These are phyloP conservation scores for Iguana delicatissima DNA, from an alignment of 2,797 vertebrate genomes.

Conservation along the genomic window DNA sequence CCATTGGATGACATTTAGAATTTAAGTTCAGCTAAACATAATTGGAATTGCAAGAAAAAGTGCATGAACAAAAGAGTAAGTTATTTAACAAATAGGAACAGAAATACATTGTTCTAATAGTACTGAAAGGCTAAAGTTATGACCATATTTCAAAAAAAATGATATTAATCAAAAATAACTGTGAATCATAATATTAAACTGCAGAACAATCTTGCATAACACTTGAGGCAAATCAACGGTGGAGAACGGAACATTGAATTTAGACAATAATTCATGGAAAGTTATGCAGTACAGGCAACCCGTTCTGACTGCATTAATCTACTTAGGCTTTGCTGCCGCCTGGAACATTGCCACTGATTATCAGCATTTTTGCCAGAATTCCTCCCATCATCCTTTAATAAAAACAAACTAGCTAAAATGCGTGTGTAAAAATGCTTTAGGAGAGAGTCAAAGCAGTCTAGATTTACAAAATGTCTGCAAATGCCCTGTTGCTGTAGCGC, in stretches of 20 bases:
- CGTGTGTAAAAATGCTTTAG: conserved; percentile 2
- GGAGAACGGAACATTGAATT: conserved; percentile 20
- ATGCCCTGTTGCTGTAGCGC: not conserved
- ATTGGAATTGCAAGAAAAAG: not conserved
- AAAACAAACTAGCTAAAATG: conserved; percentile 23
- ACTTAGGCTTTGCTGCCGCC: conserved; percentile 30
- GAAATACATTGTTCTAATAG: not conserved
- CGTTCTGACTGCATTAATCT: conserved; percentile 19
- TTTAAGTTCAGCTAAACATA: not conserved
- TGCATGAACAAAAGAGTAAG: not conserved
- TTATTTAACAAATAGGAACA: not conserved
- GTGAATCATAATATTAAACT: not conserved
- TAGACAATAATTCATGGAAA: conserved; percentile 29
- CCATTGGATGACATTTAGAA: not conserved
- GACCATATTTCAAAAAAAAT: conserved; percentile 8
- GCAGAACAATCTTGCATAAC: conserved; percentile 12
- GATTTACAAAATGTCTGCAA: conserved; percentile 4
- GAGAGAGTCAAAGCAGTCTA: not conserved
- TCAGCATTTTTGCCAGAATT: conserved; percentile 30
- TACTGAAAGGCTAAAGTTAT: not conserved
- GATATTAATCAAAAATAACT: not conserved
- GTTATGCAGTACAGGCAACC: conserved; percentile 14
- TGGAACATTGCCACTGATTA: conserved; percentile 24
- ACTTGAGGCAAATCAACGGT: conserved; percentile 16
- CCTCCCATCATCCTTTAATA: conserved; percentile 27